Base-by-base conservation (phyloP, 2,888 invertebrate species). In the Torymus auratus region DNA sequence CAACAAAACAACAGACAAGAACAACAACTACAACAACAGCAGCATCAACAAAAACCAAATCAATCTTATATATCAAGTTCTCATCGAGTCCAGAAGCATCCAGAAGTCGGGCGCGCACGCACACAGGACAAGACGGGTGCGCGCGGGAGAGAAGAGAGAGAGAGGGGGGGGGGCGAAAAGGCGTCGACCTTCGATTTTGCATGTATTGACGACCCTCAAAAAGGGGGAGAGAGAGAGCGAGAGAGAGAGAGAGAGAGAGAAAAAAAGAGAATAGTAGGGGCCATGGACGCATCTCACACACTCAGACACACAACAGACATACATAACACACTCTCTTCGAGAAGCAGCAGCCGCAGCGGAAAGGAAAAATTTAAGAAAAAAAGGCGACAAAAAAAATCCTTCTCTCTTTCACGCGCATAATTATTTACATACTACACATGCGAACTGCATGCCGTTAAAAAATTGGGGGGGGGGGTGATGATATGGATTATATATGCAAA, bases 361-460 rank as follows among this genome's bases (percentile, higher is more conserved):
- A 14, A 41, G 76, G 76, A 74, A 55, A 74, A 75, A 15, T 17
- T 61, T 71, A 50, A 72, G 56, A 58, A 73, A 81, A 68, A 73
- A 81, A 68, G 14, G 23, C 11, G 4, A 67, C 72, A 82, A 79
- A 75, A 75, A 80, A 61, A 56, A n/a, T 74, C 61, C 61, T 78
- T 72, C 76, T 82, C 82, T 82, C 79, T 82, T 76, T 76, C 82
- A 76, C 68, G 70, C 80, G 82, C 77, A 83, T 80, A 64, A 76
- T 41, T 80, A 80, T 80, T 73, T 73, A 80, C 69, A 60, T 67
- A 10, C 41, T 41, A 83, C 76, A 80, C 68, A 60, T 82, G 50
- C 71, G 74, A 81, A 80, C 67, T 78, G 81, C 79, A 78, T 82
- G 80, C 69, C 74, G 67, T 73, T 77, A 56, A 53, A 55, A 61